A percentile compares a stretch with the other conserved stretches of the same genome.
These are phyloP conservation scores for Arctocebus calabarensis DNA, from an alignment of 2,797 vertebrate species.

Conservation along the genomic window DNA sequence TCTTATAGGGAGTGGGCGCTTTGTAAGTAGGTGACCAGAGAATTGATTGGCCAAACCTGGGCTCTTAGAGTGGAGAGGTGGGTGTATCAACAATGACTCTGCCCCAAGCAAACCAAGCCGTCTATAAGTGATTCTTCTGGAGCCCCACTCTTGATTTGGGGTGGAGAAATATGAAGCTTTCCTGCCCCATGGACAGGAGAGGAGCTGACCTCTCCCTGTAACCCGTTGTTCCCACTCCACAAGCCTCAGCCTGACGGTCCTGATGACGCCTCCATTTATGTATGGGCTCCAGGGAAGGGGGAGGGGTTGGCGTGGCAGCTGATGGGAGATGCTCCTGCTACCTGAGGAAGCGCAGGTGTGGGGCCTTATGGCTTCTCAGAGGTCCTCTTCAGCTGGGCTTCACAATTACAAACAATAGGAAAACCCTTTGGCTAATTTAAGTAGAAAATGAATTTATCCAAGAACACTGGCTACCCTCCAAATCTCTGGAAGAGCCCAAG, in stretches of 20 bases:
- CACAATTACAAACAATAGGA: neutral
- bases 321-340: neutral
- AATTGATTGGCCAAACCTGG: neutral
- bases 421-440: neutral
- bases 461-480: neutral
- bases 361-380: fast-evolving
- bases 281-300: fast-evolving
- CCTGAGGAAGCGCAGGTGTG: fast-evolving
- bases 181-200: fast-evolving
- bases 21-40: neutral
- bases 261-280: too few species aligned
- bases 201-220: neutral
- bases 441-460: neutral
- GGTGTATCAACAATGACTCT: neutral
- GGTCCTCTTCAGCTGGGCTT: neutral
- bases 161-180: neutral
- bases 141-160: neutral
- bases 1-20: neutral
- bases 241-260: neutral
- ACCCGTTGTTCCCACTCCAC: neutral
- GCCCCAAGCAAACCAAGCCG: too few species aligned
- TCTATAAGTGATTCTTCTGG: neutral
- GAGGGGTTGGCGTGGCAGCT: too few species aligned
- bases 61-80: neutral
- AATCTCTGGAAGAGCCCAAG: neutral